These are phyloP conservation scores for Anhinga anhinga DNA, from an alignment of 2,113 vertebrate genomes.

Conservation along the genomic window DNA sequence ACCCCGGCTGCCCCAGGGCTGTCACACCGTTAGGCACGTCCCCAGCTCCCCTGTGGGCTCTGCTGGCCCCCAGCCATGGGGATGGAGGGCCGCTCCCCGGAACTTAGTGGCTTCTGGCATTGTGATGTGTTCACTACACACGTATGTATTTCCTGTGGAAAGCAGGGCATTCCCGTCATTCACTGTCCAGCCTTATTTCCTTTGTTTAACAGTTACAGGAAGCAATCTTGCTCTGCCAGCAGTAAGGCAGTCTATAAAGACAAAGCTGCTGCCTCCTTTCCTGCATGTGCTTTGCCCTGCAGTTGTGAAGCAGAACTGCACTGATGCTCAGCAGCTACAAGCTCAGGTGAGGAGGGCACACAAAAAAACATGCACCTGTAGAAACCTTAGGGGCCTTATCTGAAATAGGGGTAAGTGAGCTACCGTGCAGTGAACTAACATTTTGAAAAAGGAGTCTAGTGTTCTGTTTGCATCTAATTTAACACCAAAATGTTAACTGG, in stretches of 20 bases:
- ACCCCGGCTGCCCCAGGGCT: fast-evolving
- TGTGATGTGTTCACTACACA: fast-evolving
- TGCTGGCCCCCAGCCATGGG: fast-evolving
- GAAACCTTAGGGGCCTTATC: fast-evolving
- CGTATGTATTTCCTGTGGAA: neutral
- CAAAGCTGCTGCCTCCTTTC: neutral
- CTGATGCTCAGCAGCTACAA: neutral
- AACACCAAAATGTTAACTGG: neutral
- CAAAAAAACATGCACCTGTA: fast-evolving
- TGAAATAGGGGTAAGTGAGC: neutral
- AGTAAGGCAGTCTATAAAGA: fast-evolving
- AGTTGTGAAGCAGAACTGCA: neutral
- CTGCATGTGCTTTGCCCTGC: fast-evolving
- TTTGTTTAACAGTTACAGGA: neutral
- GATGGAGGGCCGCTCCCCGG: neutral
- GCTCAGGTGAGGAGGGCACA: neutral
- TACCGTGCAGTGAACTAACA: neutral
- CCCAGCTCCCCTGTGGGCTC: fast-evolving
- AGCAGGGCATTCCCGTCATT: neutral
- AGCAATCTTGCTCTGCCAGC: neutral
- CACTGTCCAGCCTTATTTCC: neutral
- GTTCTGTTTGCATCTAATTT: neutral
- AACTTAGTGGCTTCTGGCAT: fast-evolving
- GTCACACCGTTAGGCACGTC: fast-evolving
- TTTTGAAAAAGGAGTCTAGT: neutral